Conservation (phyloP, 2,113 vertebrate species). For the Sorex fumeus region DNA sequence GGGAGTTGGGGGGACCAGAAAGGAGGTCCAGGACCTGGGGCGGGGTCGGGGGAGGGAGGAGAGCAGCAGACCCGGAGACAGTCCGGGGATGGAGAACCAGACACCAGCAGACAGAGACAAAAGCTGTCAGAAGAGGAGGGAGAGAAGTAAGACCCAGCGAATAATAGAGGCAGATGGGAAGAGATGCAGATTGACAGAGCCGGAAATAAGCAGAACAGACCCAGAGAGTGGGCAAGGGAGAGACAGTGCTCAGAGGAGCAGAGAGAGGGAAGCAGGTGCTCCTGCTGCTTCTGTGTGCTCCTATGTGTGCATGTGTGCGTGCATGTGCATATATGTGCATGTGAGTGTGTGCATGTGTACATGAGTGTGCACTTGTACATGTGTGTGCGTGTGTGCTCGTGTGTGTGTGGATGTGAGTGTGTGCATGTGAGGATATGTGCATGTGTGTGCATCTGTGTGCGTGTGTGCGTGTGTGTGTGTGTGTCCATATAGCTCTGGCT, state of each 20-base stretch:
- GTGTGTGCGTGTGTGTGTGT: background rate
- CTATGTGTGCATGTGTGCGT: background rate
- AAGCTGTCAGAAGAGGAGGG: background rate
- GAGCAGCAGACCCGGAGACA: background rate
- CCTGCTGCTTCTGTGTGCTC: background rate
- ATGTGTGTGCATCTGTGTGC: background rate
- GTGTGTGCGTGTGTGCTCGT: background rate
- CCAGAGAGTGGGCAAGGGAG: background rate
- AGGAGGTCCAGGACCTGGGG: background rate
- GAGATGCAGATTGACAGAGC: conserved; percentile 42
- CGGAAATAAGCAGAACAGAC: background rate
- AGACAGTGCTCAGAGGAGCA: background rate
- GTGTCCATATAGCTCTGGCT: background rate
- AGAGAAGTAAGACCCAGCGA: background rate
- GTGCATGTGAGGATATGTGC: background rate
- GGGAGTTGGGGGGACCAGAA: background rate
- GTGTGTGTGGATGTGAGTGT: background rate
- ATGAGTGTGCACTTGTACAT: background rate
- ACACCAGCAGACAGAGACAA: background rate
- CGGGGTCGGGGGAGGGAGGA: background rate
- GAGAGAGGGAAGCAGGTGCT: background rate
- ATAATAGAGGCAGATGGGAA: conserved; percentile 12
- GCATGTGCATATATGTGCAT: background rate
- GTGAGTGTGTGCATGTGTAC: too few species aligned
- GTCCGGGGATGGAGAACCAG: background rate